Evolutionary conservation across 35 echinoderm and acorn worm species (phyloP).

Genomic region (Acanthaster planci): DNA sequence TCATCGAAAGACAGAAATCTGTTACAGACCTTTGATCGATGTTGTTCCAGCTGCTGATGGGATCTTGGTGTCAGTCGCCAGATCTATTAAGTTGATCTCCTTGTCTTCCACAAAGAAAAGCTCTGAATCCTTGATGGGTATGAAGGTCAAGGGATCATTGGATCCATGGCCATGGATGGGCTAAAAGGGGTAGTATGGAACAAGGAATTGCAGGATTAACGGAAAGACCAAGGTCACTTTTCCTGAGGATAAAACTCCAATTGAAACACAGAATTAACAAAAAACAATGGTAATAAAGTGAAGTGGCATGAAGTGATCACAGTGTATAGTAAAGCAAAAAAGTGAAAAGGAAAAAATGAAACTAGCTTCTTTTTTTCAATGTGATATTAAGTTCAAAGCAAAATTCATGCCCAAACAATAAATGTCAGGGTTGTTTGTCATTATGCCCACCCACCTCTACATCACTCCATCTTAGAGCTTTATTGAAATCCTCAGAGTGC

Average conservation of each 20-base stretch:
- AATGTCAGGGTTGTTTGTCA: too few species aligned
- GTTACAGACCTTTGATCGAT: slow-evolving; percentile 64
- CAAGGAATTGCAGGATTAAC: neutral
- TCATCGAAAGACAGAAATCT: neutral
- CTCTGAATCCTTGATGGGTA: slow-evolving; percentile 73
- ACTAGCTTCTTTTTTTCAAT: too few species aligned
- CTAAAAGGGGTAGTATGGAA: neutral
- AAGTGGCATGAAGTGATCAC: too few species aligned
- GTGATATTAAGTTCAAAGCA: too few species aligned
- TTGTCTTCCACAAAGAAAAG: slow-evolving; percentile 83
- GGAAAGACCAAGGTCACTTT: too few species aligned
- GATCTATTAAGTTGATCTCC: slow-evolving; percentile 71
- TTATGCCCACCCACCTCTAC: slow-evolving; percentile 68
- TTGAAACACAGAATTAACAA: too few species aligned
- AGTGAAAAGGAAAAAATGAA: too few species aligned
- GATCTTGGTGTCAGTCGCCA: slow-evolving; percentile 66
- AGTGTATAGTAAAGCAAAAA: too few species aligned
- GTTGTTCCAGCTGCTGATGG: slow-evolving; percentile 54
- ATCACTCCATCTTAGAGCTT: slow-evolving; percentile 94
- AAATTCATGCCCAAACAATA: too few species aligned
- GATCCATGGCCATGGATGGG: slow-evolving; percentile 81
- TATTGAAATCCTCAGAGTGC: slow-evolving; percentile 89
- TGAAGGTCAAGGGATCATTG: slow-evolving; percentile 56
- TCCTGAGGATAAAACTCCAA: too few species aligned
- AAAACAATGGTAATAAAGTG: too few species aligned